Percentiles rank a stretch among this genome's conserved stretches.
Conservation (phyloP, 2,113 vertebrate genomes). For the Catharus fuscescens region DNA sequence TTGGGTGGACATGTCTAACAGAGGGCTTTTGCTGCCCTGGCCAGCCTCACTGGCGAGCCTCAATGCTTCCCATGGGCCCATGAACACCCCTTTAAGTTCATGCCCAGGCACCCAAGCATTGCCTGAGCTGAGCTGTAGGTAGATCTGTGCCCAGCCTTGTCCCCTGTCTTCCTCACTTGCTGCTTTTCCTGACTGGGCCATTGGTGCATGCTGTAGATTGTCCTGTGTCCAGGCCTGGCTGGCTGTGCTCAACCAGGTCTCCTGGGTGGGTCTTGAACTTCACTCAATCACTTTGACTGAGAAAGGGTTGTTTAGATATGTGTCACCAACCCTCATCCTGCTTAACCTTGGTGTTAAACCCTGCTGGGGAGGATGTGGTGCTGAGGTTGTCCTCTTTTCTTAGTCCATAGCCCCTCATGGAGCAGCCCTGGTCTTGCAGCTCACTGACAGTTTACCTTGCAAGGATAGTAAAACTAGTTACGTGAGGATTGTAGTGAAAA, state of each 20-base stretch:
- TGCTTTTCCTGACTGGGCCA: background rate
- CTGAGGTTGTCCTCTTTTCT: background rate
- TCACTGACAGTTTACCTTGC: background rate
- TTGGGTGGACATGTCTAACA: rapidly evolving
- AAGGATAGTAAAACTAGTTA: background rate
- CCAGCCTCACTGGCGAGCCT: background rate
- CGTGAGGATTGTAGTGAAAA: background rate
- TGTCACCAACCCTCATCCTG: background rate
- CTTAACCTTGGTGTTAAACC: background rate
- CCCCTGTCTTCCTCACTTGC: background rate
- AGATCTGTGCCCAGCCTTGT: background rate
- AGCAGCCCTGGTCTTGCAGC: background rate
- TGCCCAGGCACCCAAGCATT: background rate
- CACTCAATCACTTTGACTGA: background rate
- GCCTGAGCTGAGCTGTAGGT: background rate
- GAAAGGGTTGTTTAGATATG: background rate
- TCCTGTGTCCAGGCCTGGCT: background rate
- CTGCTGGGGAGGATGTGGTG: background rate
- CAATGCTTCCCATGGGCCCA: rapidly evolving
- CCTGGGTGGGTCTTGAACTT: background rate
- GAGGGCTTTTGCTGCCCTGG: background rate
- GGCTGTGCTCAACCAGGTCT: rapidly evolving
- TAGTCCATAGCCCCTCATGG: background rate
- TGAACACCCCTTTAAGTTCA: background rate
- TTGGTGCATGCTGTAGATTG: background rate